Percentiles rank a stretch among this genome's conserved stretches.
Evolutionary conservation across 2,797 vertebrate genomes (phyloP).

Genomic region (Pseudomugil gertrudae): DNA sequence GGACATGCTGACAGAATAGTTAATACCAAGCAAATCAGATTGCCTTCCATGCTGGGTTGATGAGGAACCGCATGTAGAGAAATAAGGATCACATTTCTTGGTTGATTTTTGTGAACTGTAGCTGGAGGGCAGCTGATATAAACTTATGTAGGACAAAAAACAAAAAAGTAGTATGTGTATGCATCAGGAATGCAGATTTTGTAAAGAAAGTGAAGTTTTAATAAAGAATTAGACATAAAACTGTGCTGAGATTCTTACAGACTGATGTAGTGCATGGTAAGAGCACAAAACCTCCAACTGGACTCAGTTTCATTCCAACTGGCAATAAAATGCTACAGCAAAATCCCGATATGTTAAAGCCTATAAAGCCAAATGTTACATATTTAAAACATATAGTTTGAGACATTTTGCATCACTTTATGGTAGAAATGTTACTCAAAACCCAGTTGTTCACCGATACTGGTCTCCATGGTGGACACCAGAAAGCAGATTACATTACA

Average conservation of each 20-base stretch:
- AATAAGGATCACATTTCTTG: conserved; percentile 20
- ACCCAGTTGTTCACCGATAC: too few relatives aligned
- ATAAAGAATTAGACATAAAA: neutral
- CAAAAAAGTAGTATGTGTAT: neutral
- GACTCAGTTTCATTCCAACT: conserved; percentile 24
- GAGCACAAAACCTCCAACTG: conserved; percentile 13
- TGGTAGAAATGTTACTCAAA: too few relatives aligned
- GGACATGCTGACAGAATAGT: conserved; percentile 23
- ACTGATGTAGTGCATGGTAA: neutral
- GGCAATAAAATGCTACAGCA: conserved; percentile 17
- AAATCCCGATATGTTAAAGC: conserved; percentile 15
- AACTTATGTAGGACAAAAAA: neutral
- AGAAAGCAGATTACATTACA: too few relatives aligned
- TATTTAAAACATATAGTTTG: too few relatives aligned
- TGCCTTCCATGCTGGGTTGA: conserved; percentile 19
- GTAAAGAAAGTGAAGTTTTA: neutral
- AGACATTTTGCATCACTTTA: too few relatives aligned
- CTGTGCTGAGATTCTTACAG: neutral
- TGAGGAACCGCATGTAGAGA: conserved; percentile 13
- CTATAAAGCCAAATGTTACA: too few relatives aligned
- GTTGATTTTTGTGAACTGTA: conserved; percentile 21
- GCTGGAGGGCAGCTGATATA: conserved; percentile 12
- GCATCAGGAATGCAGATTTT: neutral
- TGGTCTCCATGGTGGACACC: too few relatives aligned
- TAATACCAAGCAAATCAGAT: conserved; percentile 40